Percentiles rank a stretch among this genome's conserved stretches.
Conservation (phyloP, 2,888 invertebrate species). For the Gymnocheta viridis region DNA sequence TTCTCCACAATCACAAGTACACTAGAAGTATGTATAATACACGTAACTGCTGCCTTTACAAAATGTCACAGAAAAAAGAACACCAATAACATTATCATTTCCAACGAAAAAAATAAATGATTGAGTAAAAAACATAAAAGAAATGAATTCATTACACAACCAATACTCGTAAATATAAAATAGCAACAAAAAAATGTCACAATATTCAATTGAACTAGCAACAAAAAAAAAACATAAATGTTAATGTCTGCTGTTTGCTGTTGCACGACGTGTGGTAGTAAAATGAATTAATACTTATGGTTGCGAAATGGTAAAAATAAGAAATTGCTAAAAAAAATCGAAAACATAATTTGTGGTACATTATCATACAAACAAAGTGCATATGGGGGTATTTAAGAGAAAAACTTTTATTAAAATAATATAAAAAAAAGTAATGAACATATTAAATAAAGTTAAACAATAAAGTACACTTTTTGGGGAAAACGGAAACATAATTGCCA, state of each 20-base stretch:
- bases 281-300: constrained; percentile 50
- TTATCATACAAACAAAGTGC: not conserved
- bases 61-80: constrained; percentile 3
- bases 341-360: constrained; percentile 42
- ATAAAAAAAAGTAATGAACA: not conserved
- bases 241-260: constrained; percentile 50
- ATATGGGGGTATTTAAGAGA: constrained; percentile 25
- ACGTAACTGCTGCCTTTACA: constrained; percentile 16
- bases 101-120: not conserved
- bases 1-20: constrained; percentile 21
- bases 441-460: not conserved
- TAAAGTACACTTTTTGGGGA: constrained; percentile 1
- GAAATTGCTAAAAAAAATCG: not conserved
- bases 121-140: constrained; percentile 27
- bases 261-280: constrained; percentile 56
- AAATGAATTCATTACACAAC: constrained; percentile 64
- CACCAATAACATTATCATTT: constrained; percentile 14
- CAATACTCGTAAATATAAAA: constrained; percentile 65
- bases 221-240: constrained; percentile 28
- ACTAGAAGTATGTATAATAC: constrained; percentile 2
- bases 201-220: constrained; percentile 58
- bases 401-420: constrained; percentile 22
- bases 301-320: constrained; percentile 27
- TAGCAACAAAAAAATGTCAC: constrained; percentile 55
- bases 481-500: not conserved